phyloP scores from a whole-genome alignment of 2,797 vertebrate species.

The Peromyscus nudipes region DNA sequence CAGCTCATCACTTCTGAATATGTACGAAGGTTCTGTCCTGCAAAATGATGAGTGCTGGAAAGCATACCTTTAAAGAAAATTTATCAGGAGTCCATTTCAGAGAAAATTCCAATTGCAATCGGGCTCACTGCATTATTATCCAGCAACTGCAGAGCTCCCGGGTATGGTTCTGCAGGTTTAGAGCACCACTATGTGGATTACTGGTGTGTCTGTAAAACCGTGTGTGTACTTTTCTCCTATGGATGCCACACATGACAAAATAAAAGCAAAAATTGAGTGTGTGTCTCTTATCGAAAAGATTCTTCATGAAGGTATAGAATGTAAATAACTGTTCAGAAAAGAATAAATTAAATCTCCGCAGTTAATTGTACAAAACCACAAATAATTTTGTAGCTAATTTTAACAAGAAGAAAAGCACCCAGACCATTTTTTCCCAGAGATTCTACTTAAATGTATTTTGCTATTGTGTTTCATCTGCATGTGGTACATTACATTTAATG shows the following conservation, averaged over 20 bases:
- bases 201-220: constrained; percentile 74
- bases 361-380: constrained; percentile 78
- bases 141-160: constrained; percentile 68
- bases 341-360: constrained; percentile 67
- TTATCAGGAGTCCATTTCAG: constrained; percentile 83
- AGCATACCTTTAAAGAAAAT: constrained; percentile 81
- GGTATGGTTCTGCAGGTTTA: constrained; percentile 83
- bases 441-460: constrained; percentile 81
- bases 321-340: constrained; percentile 67
- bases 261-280: constrained; percentile 43
- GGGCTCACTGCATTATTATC: constrained; percentile 74
- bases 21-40: constrained; percentile 83
- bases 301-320: constrained; percentile 62
- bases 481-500: constrained; percentile 84
- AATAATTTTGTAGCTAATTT: constrained; percentile 82
- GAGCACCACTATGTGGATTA: constrained; percentile 90
- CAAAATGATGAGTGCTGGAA: constrained; percentile 78
- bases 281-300: constrained; percentile 54
- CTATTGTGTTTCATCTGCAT: constrained; percentile 83
- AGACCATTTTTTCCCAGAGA: constrained; percentile 69
- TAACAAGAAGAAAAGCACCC: constrained; percentile 80
- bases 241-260: background rate
- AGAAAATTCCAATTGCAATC: constrained; percentile 79
- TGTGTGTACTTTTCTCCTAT: constrained; percentile 6
- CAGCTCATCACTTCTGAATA: constrained; percentile 86